These are phyloP conservation scores for Toxotes lorentzi DNA, from an alignment of 2,797 vertebrate species.

Conservation along the genomic window DNA sequence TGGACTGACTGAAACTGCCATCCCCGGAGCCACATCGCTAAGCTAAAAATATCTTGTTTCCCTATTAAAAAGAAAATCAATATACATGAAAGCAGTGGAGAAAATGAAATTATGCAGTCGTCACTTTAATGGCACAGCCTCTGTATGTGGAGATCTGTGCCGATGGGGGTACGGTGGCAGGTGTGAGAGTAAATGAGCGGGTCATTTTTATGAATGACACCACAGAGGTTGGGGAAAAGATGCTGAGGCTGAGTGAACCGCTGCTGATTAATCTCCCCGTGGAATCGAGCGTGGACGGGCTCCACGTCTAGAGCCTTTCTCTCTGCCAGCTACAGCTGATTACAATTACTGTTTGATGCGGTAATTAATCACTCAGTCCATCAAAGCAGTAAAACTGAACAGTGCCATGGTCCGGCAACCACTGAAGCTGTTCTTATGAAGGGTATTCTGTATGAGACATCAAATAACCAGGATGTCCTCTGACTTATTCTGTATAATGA, in stretches of 20 bases:
- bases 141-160: slow-evolving; percentile 1
- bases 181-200: slow-evolving; percentile 52
- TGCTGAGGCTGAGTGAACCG: slow-evolving; percentile 38
- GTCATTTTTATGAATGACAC: slow-evolving; percentile 64
- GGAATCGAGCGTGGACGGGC: slow-evolving; percentile 24
- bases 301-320: slow-evolving; percentile 20
- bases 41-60: slow-evolving; percentile 4
- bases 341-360: slow-evolving; percentile 43
- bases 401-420: slow-evolving; percentile 1
- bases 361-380: slow-evolving; percentile 41
- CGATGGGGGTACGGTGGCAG: slow-evolving; percentile 29
- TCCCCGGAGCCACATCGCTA: background rate
- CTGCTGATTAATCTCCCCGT: slow-evolving; percentile 47
- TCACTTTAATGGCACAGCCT: background rate
- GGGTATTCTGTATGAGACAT: background rate
- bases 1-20: background rate
- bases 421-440: background rate
- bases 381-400: slow-evolving; percentile 38
- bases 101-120: background rate
- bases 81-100: background rate
- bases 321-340: slow-evolving; percentile 46
- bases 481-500: background rate
- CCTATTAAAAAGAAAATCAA: background rate
- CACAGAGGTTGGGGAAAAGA: slow-evolving; percentile 13
- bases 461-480: slow-evolving; percentile 17